Evolutionary conservation across 1,140 invertebrate species (phyloP), one percentile per base, ranked within the genome.

Genomic region (Drosophila albomicans): DNA sequence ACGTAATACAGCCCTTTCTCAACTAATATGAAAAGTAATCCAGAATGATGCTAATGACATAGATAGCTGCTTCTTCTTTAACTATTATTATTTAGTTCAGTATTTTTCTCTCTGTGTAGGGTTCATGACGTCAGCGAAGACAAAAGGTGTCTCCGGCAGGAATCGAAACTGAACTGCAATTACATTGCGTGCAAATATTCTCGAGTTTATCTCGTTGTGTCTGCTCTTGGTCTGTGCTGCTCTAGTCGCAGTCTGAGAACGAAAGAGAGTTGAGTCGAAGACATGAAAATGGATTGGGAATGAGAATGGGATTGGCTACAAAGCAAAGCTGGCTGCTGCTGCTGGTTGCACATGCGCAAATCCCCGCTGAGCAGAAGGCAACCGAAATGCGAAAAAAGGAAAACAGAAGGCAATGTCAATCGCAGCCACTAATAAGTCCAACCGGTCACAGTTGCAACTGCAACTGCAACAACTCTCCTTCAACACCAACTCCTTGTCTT

Each of bases 131-230:
- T 79, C 66, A 81, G 58, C 41, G 25, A 51, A 58, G 64, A 41
- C 13, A 64, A 70, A 69, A 68, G 46, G 71, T 68, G 64, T 67
- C 66, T 70, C n/a, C 15, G 41, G 38, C 11, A 48, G 46, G 63
- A 58, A 46, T 56, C 28, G n/a, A 67, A 65, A 49, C 25, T 62
- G 48, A 51, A 63, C 43, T 70, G 72, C 77, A 88, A 76, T 79
- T 89, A 68, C 75, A 76, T 85, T 88, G 85, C 85, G 85, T 89
- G 85, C 85, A 84, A 70, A 43, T 59, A 81, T 84, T 72, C 52
- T 5, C 20, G 25, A 58, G 72, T 82, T 87, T 82, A 78, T 82
- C 77, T 82, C 75, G 67, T 59, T 30, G 25, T 52, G 51, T 52
- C 67, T 41, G 38, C 54, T 74, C 61, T 52, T 28, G 38, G 49